phyloP scores from a whole-genome alignment of 2,888 invertebrate species.

The Eucriotettix oculatus region DNA sequence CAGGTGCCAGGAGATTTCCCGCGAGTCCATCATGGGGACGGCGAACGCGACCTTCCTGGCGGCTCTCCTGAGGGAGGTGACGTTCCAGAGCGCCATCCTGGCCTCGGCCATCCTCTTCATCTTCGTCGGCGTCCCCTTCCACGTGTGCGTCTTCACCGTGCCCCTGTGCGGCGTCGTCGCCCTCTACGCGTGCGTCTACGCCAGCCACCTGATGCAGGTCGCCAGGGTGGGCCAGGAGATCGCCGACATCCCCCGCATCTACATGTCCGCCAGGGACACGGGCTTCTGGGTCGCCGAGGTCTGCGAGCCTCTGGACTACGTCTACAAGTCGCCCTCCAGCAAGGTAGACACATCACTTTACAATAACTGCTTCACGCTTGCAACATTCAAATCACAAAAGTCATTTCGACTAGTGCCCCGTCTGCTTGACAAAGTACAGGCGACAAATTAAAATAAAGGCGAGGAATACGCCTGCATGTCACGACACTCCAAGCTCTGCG shows the following conservation, averaged over 20 bases:
- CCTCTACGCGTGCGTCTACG: not conserved
- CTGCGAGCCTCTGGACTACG: not conserved
- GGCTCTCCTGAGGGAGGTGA: not conserved
- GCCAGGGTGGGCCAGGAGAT: not conserved
- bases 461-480: no score
- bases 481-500: no score
- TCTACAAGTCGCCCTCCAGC: no score
- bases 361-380: no score
- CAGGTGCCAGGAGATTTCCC: not conserved
- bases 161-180: not conserved
- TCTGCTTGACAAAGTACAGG: no score
- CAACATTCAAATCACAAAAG: no score
- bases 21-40: not conserved
- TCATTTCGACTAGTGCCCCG: no score
- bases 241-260: not conserved
- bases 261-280: not conserved
- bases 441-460: no score
- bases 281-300: not conserved
- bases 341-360: no score
- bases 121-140: not conserved
- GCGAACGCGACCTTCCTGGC: not conserved
- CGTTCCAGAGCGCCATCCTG: not conserved
- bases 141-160: not conserved
- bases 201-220: not conserved
- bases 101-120: not conserved